Conservation (phyloP, 2,797 vertebrate species). For the Enteromius treurensis region DNA sequence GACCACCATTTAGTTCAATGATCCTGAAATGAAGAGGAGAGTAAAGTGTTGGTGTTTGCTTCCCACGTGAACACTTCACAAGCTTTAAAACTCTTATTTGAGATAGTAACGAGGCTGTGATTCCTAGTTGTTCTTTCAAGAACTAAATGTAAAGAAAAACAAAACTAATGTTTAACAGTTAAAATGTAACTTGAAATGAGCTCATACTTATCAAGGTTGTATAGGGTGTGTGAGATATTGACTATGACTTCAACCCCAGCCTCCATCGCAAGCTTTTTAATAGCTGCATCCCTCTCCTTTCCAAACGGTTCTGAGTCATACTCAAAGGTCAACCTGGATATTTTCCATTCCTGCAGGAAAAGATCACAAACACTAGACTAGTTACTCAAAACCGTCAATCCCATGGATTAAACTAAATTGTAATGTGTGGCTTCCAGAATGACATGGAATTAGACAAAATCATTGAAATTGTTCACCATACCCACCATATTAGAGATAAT, state of each 20-base stretch:
- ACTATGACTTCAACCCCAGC: conserved; percentile 81
- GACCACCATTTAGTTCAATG: conserved; percentile 79
- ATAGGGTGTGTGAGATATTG: conserved; percentile 82
- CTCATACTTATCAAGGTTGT: conserved; percentile 80
- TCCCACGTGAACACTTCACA: neutral
- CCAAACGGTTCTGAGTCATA: conserved; percentile 83
- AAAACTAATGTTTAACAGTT: neutral
- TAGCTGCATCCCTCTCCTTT: conserved; percentile 81
- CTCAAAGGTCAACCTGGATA: conserved; percentile 80
- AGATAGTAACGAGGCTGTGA: neutral
- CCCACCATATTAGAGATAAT: neutral
- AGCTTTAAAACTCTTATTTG: neutral
- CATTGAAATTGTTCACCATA: neutral
- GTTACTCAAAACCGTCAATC: neutral
- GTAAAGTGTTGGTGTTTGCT: neutral
- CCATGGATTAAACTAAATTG: neutral
- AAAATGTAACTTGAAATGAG: neutral
- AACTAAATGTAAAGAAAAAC: neutral
- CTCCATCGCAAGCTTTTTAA: conserved; percentile 82
- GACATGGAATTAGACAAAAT: neutral
- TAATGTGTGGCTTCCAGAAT: neutral
- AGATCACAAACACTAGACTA: neutral
- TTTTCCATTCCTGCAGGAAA: conserved; percentile 78
- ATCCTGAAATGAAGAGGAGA: conserved; percentile 64
- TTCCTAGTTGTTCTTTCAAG: neutral